These are phyloP conservation scores for Hemiscyllium ocellatum DNA, from an alignment of 2,113 vertebrate species.

Conservation along the genomic window DNA sequence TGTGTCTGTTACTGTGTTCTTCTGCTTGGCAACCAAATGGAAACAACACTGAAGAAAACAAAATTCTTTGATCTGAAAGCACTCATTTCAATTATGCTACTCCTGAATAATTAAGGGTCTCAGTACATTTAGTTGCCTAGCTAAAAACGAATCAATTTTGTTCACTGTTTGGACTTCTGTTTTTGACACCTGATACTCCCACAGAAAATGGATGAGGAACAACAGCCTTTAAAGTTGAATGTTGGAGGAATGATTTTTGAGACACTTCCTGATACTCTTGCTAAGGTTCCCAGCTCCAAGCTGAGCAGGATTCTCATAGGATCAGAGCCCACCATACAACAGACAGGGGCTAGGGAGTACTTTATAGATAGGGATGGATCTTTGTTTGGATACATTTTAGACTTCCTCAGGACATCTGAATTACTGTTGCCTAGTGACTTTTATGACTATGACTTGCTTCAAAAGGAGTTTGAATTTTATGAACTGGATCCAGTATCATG, in stretches of 20 bases:
- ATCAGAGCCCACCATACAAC: slow-evolving; percentile 8
- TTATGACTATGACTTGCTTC: neutral
- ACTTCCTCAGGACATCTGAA: slow-evolving; percentile 25
- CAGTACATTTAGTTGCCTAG: neutral
- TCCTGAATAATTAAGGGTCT: neutral
- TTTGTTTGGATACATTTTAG: slow-evolving; percentile 25
- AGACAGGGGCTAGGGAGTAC: neutral
- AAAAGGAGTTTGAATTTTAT: neutral
- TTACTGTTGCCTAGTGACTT: neutral
- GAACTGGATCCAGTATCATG: neutral
- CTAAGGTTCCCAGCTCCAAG: neutral
- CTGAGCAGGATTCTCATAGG: neutral
- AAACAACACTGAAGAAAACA: neutral
- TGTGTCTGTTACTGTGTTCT: neutral
- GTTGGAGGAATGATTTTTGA: slow-evolving; percentile 6
- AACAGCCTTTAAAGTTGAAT: slow-evolving; percentile 20
- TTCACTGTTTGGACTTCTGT: neutral
- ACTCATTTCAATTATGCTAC: neutral
- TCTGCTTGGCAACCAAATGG: neutral
- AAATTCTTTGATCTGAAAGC: neutral
- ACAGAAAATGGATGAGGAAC: neutral
- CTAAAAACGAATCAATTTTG: neutral
- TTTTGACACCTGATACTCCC: neutral
- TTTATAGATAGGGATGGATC: slow-evolving; percentile 2
- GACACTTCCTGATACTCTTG: neutral